Conservation (phyloP, 2,113 vertebrate species). For the Oncorhynchus gorbuscha region DNA sequence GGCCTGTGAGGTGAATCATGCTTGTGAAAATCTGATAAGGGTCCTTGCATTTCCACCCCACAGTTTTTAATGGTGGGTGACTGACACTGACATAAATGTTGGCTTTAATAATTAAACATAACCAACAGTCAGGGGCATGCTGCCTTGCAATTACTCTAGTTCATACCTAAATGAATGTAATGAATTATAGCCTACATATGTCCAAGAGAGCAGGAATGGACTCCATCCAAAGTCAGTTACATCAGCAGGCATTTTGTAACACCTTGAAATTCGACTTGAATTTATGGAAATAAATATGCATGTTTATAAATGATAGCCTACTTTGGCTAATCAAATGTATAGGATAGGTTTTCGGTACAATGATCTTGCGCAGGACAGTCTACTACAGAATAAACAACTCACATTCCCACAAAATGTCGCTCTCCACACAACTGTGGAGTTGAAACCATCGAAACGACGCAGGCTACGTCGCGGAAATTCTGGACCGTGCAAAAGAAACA, state of each 20-base stretch:
- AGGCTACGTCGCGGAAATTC: background rate
- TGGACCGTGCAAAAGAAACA: background rate
- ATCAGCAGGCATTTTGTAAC: background rate
- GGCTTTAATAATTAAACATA: slow-evolving; percentile 25
- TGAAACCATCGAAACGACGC: background rate
- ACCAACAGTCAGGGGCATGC: background rate
- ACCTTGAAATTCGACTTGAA: background rate
- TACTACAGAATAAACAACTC: background rate
- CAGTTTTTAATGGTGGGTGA: too few species aligned
- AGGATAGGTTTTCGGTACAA: too few species aligned
- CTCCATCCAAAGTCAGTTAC: background rate
- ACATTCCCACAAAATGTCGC: background rate
- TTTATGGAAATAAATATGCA: background rate
- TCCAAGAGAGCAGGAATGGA: background rate
- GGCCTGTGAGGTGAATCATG: too few species aligned
- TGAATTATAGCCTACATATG: background rate
- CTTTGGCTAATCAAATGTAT: too few species aligned
- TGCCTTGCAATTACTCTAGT: background rate
- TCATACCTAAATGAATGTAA: background rate
- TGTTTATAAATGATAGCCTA: too few species aligned
- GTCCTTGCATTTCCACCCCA: too few species aligned
- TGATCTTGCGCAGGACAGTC: too few species aligned
- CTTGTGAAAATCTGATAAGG: too few species aligned
- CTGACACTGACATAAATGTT: too few species aligned
- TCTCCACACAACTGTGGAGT: background rate